Percentiles rank a stretch among this genome's conserved stretches.
These are phyloP conservation scores for Gopherus evgoodei DNA, from an alignment of 2,113 vertebrate genomes.

Conservation along the genomic window DNA sequence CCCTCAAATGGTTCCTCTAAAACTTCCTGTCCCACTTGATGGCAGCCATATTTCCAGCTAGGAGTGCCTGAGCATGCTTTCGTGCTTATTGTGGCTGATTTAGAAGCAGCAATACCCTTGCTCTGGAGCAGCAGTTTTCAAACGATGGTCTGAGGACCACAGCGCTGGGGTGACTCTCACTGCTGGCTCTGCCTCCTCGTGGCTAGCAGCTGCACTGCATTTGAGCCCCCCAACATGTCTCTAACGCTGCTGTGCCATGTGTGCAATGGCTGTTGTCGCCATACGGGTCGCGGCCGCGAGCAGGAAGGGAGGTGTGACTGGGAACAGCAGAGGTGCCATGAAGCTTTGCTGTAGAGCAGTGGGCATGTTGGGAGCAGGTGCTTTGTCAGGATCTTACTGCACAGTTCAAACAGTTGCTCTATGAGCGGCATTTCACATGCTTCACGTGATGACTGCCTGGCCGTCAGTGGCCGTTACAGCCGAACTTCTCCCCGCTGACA, in stretches of 20 bases:
- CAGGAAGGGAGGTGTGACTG: neutral
- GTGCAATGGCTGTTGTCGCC: neutral
- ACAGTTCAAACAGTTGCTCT: neutral
- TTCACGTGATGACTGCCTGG: neutral
- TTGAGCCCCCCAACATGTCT: neutral
- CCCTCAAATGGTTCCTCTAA: neutral
- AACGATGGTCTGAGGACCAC: neutral
- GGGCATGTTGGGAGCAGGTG: neutral
- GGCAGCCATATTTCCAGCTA: neutral
- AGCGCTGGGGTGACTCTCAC: neutral
- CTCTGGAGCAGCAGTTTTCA: neutral
- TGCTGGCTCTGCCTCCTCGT: neutral
- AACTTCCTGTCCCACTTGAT: neutral
- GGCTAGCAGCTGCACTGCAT: neutral
- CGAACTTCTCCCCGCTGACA: neutral
- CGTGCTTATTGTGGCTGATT: neutral
- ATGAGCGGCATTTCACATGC: neutral
- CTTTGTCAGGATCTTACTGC: neutral
- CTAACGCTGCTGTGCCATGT: neutral
- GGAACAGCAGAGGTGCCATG: neutral
- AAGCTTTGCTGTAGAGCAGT: neutral
- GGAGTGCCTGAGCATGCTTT: neutral
- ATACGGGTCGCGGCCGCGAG: neutral
- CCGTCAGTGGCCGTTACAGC: neutral
- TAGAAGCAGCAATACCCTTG: neutral